phyloP scores from a whole-genome alignment of 2,113 vertebrate species.

The Stomatorhinus ivindoensis region DNA sequence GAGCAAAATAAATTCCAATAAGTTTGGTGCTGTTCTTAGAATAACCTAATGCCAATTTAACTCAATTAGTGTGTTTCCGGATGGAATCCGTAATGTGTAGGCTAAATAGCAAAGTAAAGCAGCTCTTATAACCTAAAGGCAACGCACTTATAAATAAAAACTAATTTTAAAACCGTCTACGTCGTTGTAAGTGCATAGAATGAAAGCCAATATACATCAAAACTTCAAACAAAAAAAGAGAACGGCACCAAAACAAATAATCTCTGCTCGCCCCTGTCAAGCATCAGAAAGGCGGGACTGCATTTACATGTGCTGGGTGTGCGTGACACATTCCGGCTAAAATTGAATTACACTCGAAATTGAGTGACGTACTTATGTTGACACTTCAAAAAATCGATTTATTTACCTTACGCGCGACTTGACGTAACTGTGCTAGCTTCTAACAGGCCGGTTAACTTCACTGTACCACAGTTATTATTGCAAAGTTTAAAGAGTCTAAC shows the following conservation, averaged over 20 bases:
- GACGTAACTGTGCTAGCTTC: not conserved
- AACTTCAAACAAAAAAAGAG: constrained; percentile 11
- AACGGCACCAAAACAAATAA: not conserved
- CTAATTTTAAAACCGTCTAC: not conserved
- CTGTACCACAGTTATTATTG: constrained; percentile 45
- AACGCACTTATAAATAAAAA: not conserved
- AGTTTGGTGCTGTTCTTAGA: not conserved
- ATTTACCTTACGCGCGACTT: not conserved
- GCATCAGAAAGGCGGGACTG: not conserved
- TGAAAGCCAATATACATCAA: constrained; percentile 9
- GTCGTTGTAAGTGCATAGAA: constrained; percentile 3
- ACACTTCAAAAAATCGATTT: not conserved
- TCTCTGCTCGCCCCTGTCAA: not conserved
- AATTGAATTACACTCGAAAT: not conserved
- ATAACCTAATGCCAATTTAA: not conserved
- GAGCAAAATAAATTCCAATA: not conserved
- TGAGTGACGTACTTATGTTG: constrained; percentile 7
- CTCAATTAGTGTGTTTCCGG: constrained; percentile 16
- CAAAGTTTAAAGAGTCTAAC: constrained; percentile 67
- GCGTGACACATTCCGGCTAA: not conserved
- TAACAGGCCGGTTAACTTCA: not conserved
- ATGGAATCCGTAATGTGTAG: not conserved
- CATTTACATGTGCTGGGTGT: not conserved
- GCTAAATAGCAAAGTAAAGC: not conserved
- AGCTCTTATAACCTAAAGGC: not conserved